Percentiles rank a stretch among this genome's conserved stretches.
Evolutionary conservation across 1,140 invertebrate genomes (phyloP).

Genomic region (Drosophila carrolli): DNA sequence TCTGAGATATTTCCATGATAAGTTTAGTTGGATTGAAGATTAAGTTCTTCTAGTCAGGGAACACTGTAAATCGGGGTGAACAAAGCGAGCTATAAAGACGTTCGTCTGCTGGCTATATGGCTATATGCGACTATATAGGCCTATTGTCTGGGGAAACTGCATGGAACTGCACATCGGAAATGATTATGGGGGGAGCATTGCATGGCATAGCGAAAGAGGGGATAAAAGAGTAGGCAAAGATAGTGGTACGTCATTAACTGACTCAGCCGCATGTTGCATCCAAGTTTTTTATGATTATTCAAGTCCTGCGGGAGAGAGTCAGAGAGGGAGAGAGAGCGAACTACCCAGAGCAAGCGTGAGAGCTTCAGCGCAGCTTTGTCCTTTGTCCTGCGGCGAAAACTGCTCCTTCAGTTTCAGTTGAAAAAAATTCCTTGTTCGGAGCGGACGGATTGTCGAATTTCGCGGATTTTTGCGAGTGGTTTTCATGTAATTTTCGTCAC

Average conservation of each 20-base stretch:
- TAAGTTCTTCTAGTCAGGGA: neutral
- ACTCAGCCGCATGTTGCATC: slow-evolving; percentile 77
- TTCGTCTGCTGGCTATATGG: slow-evolving; percentile 26
- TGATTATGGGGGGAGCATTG: slow-evolving; percentile 46
- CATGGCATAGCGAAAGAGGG: neutral
- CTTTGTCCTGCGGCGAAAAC: slow-evolving; percentile 25
- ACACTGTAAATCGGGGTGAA: slow-evolving; percentile 33
- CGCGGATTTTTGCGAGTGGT: slow-evolving; percentile 16
- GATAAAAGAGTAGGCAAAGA: slow-evolving; percentile 4
- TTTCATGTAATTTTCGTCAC: slow-evolving; percentile 60
- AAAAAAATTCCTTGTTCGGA: slow-evolving; percentile 74
- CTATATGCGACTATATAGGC: slow-evolving; percentile 37
- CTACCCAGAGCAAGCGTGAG: neutral
- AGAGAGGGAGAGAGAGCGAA: slow-evolving; percentile 3
- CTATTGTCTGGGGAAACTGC: slow-evolving; percentile 68
- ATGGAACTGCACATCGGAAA: slow-evolving; percentile 73
- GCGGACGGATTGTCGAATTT: slow-evolving; percentile 37
- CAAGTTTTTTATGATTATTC: slow-evolving; percentile 28
- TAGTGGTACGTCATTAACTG: slow-evolving; percentile 55
- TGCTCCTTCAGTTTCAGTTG: slow-evolving; percentile 65
- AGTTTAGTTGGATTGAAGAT: too few relatives aligned
- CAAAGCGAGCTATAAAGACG: slow-evolving; percentile 51
- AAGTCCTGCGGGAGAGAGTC: slow-evolving; percentile 37
- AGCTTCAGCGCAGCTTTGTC: slow-evolving; percentile 34
- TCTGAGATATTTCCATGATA: too few relatives aligned